Evolutionary conservation across 2,113 vertebrate species (phyloP), one percentile per base, ranked within the genome.

Genomic region (Panthera uncia): DNA sequence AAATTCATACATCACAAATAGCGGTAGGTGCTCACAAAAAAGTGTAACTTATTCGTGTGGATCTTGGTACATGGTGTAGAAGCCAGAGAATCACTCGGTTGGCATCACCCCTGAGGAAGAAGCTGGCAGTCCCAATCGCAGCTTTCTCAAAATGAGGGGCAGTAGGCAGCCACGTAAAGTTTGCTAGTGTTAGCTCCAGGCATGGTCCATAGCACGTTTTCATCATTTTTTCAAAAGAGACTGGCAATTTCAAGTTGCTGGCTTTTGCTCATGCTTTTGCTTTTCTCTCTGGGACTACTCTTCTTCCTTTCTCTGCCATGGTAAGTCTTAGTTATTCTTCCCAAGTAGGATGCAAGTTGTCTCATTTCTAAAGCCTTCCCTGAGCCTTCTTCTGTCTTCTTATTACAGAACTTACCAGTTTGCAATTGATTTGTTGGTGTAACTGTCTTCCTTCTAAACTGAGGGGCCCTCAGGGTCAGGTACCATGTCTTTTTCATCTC

Each of bases 381-480:
- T 69, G n/a, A 94, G 7, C 16, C 29, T 38, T n/a, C 19, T 91
- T 73, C 9, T 92, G 10, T 63, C 33, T 86, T 90, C 16, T 91
- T 18, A 71, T 29, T 81, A 79, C 0, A 78, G 45, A 78, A 29
- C 7, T 74, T 74, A 50, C 0, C 25, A 14, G 2, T 93, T 92
- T 92, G 31, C 10, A 61, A 25, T 76, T 33, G 23, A 68, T 68
- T 76, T 78, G 21, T 11, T 57, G 16, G 31, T 65, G 8, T 86
- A 65, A 83, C 65, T 90, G 1, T 61, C 93, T 88, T 57, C 41
- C 84, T 10, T 63, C 18, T 91, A 48, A 81, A 95, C 16, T 50
- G 52, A 95, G 50, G 55, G 2, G 1, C 7, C 25, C 5, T 90
- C 13, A 31, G 41, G 7, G 3, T 50, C 66, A 36, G 52, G 1